phyloP scores from a whole-genome alignment of 1,140 invertebrate species.

The Leptopilina boulardi region DNA sequence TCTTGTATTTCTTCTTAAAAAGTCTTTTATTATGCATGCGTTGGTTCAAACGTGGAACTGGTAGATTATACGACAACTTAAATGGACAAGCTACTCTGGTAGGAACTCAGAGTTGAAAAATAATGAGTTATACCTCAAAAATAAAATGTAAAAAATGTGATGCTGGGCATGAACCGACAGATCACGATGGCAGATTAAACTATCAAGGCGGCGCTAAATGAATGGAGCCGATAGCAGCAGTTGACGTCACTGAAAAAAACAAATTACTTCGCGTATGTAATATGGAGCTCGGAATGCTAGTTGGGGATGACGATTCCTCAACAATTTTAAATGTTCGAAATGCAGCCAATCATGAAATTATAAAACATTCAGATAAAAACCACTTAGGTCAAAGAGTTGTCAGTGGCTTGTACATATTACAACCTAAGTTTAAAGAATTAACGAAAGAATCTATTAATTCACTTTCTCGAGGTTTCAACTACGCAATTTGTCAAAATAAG shows the following conservation, averaged over 20 bases:
- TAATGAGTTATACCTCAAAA: slow-evolving; percentile 3
- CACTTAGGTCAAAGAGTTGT: slow-evolving; percentile 26
- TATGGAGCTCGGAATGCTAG: slow-evolving; percentile 30
- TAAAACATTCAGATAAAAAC: slow-evolving; percentile 37
- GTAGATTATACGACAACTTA: slow-evolving; percentile 42
- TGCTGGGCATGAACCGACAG: slow-evolving; percentile 25
- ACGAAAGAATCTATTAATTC: slow-evolving; percentile 34
- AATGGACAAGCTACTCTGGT: slow-evolving; percentile 42
- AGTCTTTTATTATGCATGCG: slow-evolving; percentile 41
- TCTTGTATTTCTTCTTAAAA: too few relatives aligned
- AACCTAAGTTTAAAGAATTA: slow-evolving; percentile 33
- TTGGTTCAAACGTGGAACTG: slow-evolving; percentile 38
- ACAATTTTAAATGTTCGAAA: slow-evolving; percentile 23
- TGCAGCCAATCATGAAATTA: slow-evolving; percentile 6
- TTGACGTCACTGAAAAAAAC: slow-evolving; percentile 17
- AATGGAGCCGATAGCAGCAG: slow-evolving; percentile 34
- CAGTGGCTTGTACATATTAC: slow-evolving; percentile 30
- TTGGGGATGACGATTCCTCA: slow-evolving; percentile 35
- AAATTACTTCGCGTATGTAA: slow-evolving; percentile 20
- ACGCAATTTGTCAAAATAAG: slow-evolving; percentile 35
- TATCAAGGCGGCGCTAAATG: slow-evolving; percentile 25
- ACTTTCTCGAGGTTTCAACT: slow-evolving; percentile 35
- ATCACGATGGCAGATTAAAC: slow-evolving; percentile 43
- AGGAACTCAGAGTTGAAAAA: background rate
- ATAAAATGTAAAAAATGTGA: slow-evolving; percentile 43